A percentile compares a stretch with the other conserved stretches of the same genome.
Evolutionary conservation across 64 coral and sea anemone species (phyloP).

Genomic region (Dendronephthya gigantea): DNA sequence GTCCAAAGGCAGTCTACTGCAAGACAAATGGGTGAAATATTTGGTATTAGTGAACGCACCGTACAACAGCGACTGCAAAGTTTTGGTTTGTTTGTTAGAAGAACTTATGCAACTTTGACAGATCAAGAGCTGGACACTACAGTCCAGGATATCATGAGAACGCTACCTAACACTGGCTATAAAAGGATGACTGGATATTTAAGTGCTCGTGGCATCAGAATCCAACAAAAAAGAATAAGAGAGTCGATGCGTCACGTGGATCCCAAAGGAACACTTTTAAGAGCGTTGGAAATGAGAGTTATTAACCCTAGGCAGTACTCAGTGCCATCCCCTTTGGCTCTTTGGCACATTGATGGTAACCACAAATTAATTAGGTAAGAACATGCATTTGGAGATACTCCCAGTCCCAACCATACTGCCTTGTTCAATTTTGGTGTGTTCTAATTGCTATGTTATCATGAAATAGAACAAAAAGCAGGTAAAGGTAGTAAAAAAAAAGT

Average conservation of each 20-base stretch:
- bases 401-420: neutral
- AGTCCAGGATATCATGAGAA: neutral
- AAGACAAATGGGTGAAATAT: neutral
- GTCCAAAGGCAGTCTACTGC: neutral
- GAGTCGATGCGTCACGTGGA: conserved; percentile 20
- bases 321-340: conserved; percentile 16
- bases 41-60: neutral
- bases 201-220: neutral
- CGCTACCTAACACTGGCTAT: neutral
- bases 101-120: neutral
- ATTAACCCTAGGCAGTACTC: conserved; percentile 17
- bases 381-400: neutral
- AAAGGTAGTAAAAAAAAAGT: no score
- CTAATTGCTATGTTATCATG: no score
- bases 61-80: neutral
- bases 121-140: neutral
- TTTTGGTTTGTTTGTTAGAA: neutral
- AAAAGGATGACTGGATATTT: neutral
- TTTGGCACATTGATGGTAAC: conserved; percentile 50
- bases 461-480: no score
- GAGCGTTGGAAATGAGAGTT: neutral
- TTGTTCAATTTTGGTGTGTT: no score
- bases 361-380: conserved; percentile 43
- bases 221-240: neutral
- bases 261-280: conserved; percentile 25